Conservation (phyloP, 2,888 invertebrate genomes). For the Petrolisthes manimaculis region DNA sequence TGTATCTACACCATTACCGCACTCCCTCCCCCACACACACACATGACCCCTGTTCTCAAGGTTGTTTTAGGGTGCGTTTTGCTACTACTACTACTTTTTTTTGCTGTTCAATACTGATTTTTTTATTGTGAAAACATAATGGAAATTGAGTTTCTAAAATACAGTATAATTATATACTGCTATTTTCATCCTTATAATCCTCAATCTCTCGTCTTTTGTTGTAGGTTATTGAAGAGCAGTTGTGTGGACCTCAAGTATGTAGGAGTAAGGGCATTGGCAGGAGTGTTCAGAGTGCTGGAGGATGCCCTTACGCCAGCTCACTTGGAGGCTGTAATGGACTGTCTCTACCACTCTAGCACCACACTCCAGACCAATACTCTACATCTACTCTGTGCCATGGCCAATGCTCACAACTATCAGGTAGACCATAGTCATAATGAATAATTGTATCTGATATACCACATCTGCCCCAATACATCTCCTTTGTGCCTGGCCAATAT, state of each 20-base stretch:
- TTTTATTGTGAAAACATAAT: neutral
- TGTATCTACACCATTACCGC: slow-evolving; percentile 47
- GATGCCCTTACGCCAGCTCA: slow-evolving; percentile 51
- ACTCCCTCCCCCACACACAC: slow-evolving; percentile 37
- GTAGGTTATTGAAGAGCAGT: slow-evolving; percentile 57
- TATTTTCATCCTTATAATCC: neutral
- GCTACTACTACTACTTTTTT: neutral
- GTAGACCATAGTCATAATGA: slow-evolving; percentile 19
- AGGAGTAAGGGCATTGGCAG: slow-evolving; percentile 54
- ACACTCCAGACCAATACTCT: slow-evolving; percentile 53
- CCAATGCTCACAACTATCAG: slow-evolving; percentile 58
- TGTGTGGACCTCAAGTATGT: slow-evolving; percentile 56
- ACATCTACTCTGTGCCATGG: slow-evolving; percentile 55
- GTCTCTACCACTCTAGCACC: slow-evolving; percentile 44
- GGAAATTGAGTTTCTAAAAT: neutral
- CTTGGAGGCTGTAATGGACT: slow-evolving; percentile 59
- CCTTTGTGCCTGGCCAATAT: neutral
- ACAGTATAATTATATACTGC: neutral
- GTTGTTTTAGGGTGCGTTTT: slow-evolving; percentile 57
- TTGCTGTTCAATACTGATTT: neutral
- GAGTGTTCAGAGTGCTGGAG: slow-evolving; percentile 51
- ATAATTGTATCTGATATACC: neutral
- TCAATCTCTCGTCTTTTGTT: neutral
- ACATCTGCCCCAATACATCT: neutral
- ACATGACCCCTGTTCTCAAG: slow-evolving; percentile 35